Conservation (phyloP, 2,113 vertebrate species). For the Anguilla japonica region DNA sequence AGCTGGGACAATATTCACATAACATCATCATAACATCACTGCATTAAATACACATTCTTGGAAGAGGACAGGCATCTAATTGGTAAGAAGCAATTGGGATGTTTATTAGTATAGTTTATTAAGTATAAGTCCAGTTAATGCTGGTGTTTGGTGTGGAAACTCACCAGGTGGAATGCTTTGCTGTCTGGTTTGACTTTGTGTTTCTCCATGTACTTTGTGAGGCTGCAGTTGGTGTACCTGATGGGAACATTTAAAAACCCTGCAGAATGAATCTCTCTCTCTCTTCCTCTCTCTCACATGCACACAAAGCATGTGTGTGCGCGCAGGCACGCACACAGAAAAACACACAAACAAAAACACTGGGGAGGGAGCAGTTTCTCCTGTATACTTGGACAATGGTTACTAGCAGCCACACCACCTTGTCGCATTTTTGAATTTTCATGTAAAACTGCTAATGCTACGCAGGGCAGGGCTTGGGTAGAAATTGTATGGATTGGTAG, state of each 20-base stretch:
- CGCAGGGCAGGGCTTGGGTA: too few species aligned
- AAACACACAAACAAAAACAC: background rate
- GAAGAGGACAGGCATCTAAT: too few species aligned
- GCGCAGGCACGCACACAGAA: background rate
- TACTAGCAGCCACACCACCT: too few species aligned
- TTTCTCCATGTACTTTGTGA: slow-evolving; percentile 99
- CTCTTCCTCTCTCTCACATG: too few species aligned
- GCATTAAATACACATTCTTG: slow-evolving; percentile 9
- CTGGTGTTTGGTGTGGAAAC: slow-evolving; percentile 31
- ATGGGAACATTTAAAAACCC: slow-evolving; percentile 45
- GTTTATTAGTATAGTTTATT: background rate
- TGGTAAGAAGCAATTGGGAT: background rate
- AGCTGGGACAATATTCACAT: slow-evolving; percentile 70
- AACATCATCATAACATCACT: background rate
- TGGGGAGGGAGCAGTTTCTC: too few species aligned
- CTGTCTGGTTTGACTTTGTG: slow-evolving; percentile 99
- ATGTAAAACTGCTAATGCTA: too few species aligned
- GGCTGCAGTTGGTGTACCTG: slow-evolving; percentile 99
- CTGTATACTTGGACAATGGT: too few species aligned
- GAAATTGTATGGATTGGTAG: too few species aligned
- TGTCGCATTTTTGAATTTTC: too few species aligned
- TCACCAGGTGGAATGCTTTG: slow-evolving; percentile 99
- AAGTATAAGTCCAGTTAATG: background rate
- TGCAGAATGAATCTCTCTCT: background rate
- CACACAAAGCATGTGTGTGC: too few species aligned